A percentile compares a stretch with the other conserved stretches of the same genome.
phyloP scores from a whole-genome alignment of 2,113 vertebrate genomes.

The Clarias gariepinus region DNA sequence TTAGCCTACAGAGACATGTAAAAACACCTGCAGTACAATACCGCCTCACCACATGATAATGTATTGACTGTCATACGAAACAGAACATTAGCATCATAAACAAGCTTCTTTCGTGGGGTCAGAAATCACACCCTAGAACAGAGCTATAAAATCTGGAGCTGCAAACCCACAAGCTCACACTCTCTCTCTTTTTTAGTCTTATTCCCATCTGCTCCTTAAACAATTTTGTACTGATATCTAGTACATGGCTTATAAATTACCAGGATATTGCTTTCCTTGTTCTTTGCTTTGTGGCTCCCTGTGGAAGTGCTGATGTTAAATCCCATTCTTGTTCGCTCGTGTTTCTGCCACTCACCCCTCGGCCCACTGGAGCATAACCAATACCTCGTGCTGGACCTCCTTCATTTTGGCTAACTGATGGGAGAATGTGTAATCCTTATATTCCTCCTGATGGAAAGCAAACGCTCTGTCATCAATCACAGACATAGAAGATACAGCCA shows the following conservation, averaged over 20 bases:
- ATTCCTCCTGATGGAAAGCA: constrained; percentile 44
- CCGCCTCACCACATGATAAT: background rate
- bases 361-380: constrained; percentile 46
- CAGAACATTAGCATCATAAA: constrained; percentile 4
- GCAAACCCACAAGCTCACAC: background rate
- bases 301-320: constrained; percentile 39
- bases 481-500: constrained; percentile 35
- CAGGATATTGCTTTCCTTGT: constrained; percentile 40
- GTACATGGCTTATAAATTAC: constrained; percentile 34
- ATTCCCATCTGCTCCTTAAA: constrained; percentile 37
- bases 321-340: constrained; percentile 37
- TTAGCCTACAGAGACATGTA: background rate
- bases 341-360: constrained; percentile 41
- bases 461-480: constrained; percentile 51
- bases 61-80: background rate
- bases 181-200: background rate
- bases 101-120: background rate
- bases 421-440: constrained; percentile 40
- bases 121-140: background rate
- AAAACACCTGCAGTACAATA: background rate
- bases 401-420: constrained; percentile 39
- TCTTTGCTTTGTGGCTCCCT: constrained; percentile 38
- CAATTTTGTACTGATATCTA: constrained; percentile 21
- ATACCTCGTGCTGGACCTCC: constrained; percentile 39
- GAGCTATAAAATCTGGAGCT: background rate